Conservation (phyloP, 2,113 vertebrate species). For the Osmerus mordax region DNA sequence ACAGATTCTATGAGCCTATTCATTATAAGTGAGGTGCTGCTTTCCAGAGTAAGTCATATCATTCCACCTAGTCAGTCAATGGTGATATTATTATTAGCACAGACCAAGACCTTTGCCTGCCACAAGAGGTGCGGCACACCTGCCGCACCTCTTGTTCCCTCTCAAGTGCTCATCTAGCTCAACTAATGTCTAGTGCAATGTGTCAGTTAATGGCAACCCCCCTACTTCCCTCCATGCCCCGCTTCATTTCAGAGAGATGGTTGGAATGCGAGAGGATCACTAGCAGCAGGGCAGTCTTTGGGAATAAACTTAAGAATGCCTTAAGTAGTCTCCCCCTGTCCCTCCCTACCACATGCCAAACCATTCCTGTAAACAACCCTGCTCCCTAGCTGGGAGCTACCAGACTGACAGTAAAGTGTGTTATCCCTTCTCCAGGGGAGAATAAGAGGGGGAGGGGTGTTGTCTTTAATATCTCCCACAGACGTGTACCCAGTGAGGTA, state of each 20-base stretch:
- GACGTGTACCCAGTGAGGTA: constrained; percentile 3
- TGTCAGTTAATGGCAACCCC: no score
- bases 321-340: constrained; percentile 47
- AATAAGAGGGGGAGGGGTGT: constrained; percentile 40
- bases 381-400: constrained; percentile 35
- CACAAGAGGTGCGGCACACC: no score
- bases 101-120: no score
- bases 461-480: constrained; percentile 51
- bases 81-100: not conserved
- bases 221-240: no score
- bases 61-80: not conserved
- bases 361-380: constrained; percentile 7
- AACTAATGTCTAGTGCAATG: no score
- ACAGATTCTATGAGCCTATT: constrained; percentile 6
- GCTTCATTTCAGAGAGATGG: no score
- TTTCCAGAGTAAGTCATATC: constrained; percentile 17
- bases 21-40: constrained; percentile 17
- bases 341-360: constrained; percentile 24
- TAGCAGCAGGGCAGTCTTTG: constrained; percentile 36
- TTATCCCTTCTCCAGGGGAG: constrained; percentile 49
- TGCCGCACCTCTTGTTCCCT: no score
- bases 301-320: constrained; percentile 59
- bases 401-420: constrained; percentile 63
- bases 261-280: no score
- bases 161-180: no score